These are phyloP conservation scores for Apotomis capreana DNA, from an alignment of 2,888 invertebrate genomes.

Conservation along the genomic window DNA sequence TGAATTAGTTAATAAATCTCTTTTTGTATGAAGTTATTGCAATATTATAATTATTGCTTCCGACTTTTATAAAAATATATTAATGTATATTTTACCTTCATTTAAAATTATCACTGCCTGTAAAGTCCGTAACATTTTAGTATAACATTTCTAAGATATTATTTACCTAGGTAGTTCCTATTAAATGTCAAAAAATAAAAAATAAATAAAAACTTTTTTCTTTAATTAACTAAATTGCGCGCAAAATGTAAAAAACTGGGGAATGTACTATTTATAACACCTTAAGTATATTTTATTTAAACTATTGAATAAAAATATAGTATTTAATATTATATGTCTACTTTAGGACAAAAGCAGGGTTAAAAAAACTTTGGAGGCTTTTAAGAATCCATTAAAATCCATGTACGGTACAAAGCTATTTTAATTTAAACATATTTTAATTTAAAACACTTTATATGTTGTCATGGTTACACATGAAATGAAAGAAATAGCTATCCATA, in stretches of 20 bases:
- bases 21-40: constrained; percentile 9
- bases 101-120: constrained; percentile 33
- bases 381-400: constrained; percentile 32
- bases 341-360: constrained; percentile 36
- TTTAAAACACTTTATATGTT: constrained; percentile 26
- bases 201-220: neutral
- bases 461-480: constrained; percentile 7
- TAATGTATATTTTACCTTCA: too few species aligned
- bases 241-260: too few species aligned
- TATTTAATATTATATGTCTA: constrained; percentile 29
- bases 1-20: neutral
- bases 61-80: neutral
- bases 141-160: constrained; percentile 2
- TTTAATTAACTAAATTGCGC: too few species aligned
- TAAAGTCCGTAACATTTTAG: constrained; percentile 5
- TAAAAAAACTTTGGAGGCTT: constrained; percentile 32
- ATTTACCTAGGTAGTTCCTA: constrained; percentile 17
- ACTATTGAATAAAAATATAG: constrained; percentile 8
- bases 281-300: constrained; percentile 16
- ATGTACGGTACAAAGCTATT: constrained; percentile 39
- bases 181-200: neutral
- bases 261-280: neutral
- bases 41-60: neutral
- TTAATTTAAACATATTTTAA: constrained; percentile 34
- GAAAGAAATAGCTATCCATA: constrained; percentile 8